phyloP scores from a whole-genome alignment of 2,888 invertebrate genomes.

The Zygaena filipendulae region DNA sequence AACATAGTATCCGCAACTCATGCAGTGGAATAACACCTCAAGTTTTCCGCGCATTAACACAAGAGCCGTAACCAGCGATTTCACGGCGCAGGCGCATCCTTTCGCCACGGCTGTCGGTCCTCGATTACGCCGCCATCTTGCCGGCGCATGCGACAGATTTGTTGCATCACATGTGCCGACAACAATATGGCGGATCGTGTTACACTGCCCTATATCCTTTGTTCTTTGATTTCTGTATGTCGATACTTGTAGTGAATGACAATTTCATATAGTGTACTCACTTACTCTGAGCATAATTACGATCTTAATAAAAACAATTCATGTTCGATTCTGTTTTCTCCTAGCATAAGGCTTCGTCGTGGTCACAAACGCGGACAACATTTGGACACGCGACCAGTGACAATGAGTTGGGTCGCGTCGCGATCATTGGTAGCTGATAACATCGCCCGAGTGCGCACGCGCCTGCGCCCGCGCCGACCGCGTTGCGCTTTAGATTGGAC shows the following conservation, averaged over 20 bases:
- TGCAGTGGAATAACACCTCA: too few relatives aligned
- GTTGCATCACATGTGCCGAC: conserved; percentile 42
- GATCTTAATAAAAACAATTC: too few relatives aligned
- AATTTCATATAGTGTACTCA: conserved; percentile 3
- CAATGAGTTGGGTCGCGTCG: conserved; percentile 36
- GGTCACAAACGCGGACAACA: conserved; percentile 28
- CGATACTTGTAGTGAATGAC: conserved; percentile 24
- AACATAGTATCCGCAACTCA: too few relatives aligned
- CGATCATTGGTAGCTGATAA: conserved; percentile 43
- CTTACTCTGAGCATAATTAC: too few relatives aligned
- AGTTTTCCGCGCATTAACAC: conserved; percentile 18
- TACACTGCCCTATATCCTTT: conserved; percentile 60
- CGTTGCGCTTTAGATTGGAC: conserved; percentile 32
- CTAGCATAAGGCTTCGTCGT: conserved; percentile 7
- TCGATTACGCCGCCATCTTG: conserved; percentile 46
- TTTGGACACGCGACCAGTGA: conserved; percentile 46
- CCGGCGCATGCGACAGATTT: conserved; percentile 43
- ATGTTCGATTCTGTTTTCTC: too few relatives aligned
- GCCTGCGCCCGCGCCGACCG: conserved; percentile 21
- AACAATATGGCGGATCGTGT: conserved; percentile 53
- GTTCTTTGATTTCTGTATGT: conserved; percentile 44
- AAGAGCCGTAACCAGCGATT: conserved; percentile 51
- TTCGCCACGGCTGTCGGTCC: conserved; percentile 53
- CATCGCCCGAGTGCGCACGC: conserved; percentile 43
- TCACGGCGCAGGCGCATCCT: conserved; percentile 58